Evolutionary conservation across 2,113 vertebrate species (phyloP).

Genomic region (Camelus dromedarius): DNA sequence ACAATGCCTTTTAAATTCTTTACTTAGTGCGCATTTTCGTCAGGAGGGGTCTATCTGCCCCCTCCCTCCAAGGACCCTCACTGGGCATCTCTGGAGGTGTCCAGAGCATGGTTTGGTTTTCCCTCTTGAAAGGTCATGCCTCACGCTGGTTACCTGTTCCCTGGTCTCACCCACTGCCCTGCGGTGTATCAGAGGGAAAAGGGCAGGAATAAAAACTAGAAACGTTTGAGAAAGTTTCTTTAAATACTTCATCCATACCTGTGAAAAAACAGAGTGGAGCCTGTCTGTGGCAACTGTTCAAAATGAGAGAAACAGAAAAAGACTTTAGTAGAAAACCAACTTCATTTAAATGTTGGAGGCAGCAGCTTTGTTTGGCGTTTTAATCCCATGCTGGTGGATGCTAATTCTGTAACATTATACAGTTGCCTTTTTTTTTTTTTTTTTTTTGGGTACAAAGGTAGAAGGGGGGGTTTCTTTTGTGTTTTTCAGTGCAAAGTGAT

Average conservation of each 20-base stretch:
- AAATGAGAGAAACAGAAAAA: constrained; percentile 65
- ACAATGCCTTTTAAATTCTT: neutral
- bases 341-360: constrained; percentile 75
- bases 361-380: constrained; percentile 81
- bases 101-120: neutral
- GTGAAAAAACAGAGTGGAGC: constrained; percentile 64
- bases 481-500: constrained; percentile 85
- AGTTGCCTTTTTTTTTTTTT: constrained; percentile 72
- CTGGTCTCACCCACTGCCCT: neutral
- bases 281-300: constrained; percentile 30
- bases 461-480: constrained; percentile 81
- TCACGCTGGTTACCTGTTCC: accelerated
- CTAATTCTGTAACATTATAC: constrained; percentile 96
- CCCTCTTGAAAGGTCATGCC: neutral
- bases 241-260: constrained; percentile 64
- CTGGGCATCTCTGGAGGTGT: neutral
- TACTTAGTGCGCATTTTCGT: neutral
- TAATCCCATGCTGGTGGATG: constrained; percentile 88
- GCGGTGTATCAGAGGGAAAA: neutral
- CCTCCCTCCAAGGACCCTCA: neutral
- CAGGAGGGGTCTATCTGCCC: neutral
- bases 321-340: constrained; percentile 73
- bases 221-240: neutral
- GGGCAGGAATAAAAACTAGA: constrained; percentile 1
- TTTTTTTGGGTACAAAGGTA: constrained; percentile 77